A percentile compares a stretch with the other conserved stretches of the same genome.
Evolutionary conservation across 92 coral and sea anemone genomes (phyloP).

Genomic region (Porites cylindrica): DNA sequence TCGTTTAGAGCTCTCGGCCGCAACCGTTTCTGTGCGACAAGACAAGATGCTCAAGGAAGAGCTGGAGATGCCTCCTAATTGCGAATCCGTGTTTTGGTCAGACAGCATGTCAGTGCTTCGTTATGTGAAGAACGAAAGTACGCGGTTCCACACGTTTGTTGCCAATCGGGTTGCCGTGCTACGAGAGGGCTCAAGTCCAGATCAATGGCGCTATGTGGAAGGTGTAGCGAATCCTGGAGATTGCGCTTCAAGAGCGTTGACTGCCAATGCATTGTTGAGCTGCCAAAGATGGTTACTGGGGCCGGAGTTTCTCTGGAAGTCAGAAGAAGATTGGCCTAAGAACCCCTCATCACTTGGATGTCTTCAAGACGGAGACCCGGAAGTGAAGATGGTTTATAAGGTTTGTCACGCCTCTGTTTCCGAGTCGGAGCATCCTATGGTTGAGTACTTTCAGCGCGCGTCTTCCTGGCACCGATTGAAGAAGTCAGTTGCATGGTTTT

Average conservation of each 20-base stretch:
- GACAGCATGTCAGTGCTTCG: neutral
- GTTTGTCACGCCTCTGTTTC: neutral
- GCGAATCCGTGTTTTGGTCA: slow-evolving; percentile 7
- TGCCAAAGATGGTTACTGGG: too few species aligned
- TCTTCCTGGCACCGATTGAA: slow-evolving; percentile 24
- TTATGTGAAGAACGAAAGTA: too few species aligned
- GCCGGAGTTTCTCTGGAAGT: slow-evolving; percentile 7
- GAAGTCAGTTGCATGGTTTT: slow-evolving; percentile 45
- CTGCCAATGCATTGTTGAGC: slow-evolving; percentile 15
- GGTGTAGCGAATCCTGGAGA: slow-evolving; percentile 35
- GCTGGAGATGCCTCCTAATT: neutral
- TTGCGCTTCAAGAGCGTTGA: slow-evolving; percentile 21
- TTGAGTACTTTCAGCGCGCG: slow-evolving; percentile 1
- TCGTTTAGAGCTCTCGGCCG: neutral
- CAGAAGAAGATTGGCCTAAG: slow-evolving; percentile 34
- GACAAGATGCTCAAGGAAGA: too few species aligned
- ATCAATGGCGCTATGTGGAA: slow-evolving; percentile 30
- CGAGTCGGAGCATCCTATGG: neutral
- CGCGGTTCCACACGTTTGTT: slow-evolving; percentile 12
- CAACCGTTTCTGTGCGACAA: too few species aligned
- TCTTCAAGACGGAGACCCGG: slow-evolving; percentile 25
- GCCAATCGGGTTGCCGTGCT: slow-evolving; percentile 44
- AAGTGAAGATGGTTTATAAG: slow-evolving; percentile 30
- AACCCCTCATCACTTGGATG: slow-evolving; percentile 7
- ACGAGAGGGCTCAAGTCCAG: slow-evolving; percentile 23